Evolutionary conservation across 2,888 invertebrate species (phyloP).

Genomic region (Melanotus villosus): DNA sequence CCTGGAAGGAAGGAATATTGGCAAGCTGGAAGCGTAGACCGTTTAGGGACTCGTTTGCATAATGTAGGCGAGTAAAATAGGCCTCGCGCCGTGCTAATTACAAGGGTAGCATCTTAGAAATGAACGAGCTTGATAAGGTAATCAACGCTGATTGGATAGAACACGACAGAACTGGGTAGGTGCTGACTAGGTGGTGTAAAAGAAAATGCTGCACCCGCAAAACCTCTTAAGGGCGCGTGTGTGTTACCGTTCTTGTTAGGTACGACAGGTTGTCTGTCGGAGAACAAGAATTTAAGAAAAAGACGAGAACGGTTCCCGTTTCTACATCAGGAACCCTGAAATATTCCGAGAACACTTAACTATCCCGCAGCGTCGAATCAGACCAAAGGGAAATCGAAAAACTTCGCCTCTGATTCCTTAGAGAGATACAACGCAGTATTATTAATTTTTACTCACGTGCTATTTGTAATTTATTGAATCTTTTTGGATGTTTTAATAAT

Average conservation of each 20-base stretch:
- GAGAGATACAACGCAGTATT: slow-evolving; percentile 15
- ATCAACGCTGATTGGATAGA: slow-evolving; percentile 47
- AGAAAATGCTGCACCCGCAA: slow-evolving; percentile 20
- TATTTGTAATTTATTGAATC: too few species aligned
- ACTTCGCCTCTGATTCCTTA: slow-evolving; percentile 14
- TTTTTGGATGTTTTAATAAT: too few species aligned
- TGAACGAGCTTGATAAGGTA: slow-evolving; percentile 45
- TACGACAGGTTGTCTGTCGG: slow-evolving; percentile 25
- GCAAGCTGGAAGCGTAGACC: slow-evolving; percentile 42
- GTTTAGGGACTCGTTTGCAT: slow-evolving; percentile 46
- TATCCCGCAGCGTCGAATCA: slow-evolving; percentile 5
- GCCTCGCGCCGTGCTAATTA: slow-evolving; percentile 44
- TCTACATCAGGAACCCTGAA: slow-evolving; percentile 1
- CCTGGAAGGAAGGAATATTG: slow-evolving; percentile 33
- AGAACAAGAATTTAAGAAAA: slow-evolving; percentile 22
- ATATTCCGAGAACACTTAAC: background rate
- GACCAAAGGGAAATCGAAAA: slow-evolving; percentile 15
- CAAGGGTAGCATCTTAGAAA: slow-evolving; percentile 45
- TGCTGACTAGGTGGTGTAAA: slow-evolving; percentile 27
- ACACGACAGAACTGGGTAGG: slow-evolving; percentile 15
- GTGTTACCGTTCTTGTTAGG: background rate
- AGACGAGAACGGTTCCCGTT: slow-evolving; percentile 2
- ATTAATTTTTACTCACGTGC: slow-evolving; percentile 10
- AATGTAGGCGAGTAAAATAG: slow-evolving; percentile 43
- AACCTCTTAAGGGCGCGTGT: slow-evolving; percentile 4